A percentile compares a stretch with the other conserved stretches of the same genome.
Conservation (phyloP, 2,888 invertebrate genomes). For the Eremobia ochroleuca region DNA sequence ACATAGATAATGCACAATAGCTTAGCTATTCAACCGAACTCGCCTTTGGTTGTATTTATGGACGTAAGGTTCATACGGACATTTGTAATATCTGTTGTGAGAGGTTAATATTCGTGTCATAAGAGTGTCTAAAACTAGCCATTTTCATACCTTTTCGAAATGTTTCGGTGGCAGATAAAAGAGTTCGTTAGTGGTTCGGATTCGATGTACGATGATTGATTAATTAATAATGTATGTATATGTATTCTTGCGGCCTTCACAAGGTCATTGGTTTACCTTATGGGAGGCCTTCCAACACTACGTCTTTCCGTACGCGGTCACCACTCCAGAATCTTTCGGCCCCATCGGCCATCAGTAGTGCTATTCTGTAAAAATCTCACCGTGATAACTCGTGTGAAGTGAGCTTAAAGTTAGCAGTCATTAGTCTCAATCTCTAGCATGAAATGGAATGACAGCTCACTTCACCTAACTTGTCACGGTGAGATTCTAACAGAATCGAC, state of each 20-base stretch:
- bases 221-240: not conserved
- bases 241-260: no score
- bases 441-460: no score
- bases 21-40: constrained; percentile 48
- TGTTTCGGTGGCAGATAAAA: no score
- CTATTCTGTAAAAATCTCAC: no score
- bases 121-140: not conserved
- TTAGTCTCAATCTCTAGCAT: no score
- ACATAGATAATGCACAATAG: constrained; percentile 60
- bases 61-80: not conserved
- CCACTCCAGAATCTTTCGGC: not conserved
- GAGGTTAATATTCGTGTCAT: not conserved
- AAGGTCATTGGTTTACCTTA: not conserved
- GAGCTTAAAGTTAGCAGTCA: no score
- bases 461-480: no score
- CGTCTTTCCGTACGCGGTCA: not conserved
- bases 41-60: constrained; percentile 12
- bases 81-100: not conserved
- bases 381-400: no score
- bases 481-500: no score
- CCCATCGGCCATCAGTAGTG: not conserved
- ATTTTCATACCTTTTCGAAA: not conserved
- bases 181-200: no score
- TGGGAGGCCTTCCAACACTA: not conserved
- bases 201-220: not conserved